Base-by-base conservation (phyloP, 1,140 invertebrate species). In the Drosophila triauraria region DNA sequence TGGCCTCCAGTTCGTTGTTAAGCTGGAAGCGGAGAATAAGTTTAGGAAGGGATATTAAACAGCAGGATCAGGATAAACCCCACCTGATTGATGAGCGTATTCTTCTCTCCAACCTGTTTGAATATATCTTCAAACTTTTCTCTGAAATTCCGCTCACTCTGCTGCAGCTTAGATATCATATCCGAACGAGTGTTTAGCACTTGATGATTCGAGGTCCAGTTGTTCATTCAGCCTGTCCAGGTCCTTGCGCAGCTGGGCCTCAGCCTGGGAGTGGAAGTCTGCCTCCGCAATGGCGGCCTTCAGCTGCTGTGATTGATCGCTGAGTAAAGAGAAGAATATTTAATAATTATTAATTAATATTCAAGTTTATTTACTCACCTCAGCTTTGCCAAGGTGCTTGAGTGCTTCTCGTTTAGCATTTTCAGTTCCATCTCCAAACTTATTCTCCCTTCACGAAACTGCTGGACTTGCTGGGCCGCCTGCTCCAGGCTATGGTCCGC, bases 1-100 rank as follows among this genome's bases (percentile, higher is more conserved):
- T 95, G 0, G 91, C 87, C 69, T 40, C 53, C 10, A 95, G 93
- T 77, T 95, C 92, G 69, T 94, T 93, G 59, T 92, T 93, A 4
- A 94, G 92, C 94, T 95, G 50, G 35, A 38, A 17, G 25, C 4
- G 10, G 20, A 8, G 38, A 46, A 42, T 64, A 65, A 67, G 38
- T 27, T 58, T 32, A 46, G 4, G 54, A 32, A 32, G 5, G 10
- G 44, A 1, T 54, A 44, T 12, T 23, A 40, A 35, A 17, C 7
- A 3, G 20, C 20, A 20, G 20, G 20, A 20, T 20, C 20, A 20
- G 20, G 20, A 20, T 20, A 20, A 20, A 10, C 10, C 30, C 3
- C 13, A 92, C 91, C 82, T 91, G 61, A 9, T 59, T 74, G 12
- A 92, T 57, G 0, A 40, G 20, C 7, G 47, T 61, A 8, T 75